Conservation (phyloP, 2,113 vertebrate genomes). For the Sinosuthora webbiana region DNA sequence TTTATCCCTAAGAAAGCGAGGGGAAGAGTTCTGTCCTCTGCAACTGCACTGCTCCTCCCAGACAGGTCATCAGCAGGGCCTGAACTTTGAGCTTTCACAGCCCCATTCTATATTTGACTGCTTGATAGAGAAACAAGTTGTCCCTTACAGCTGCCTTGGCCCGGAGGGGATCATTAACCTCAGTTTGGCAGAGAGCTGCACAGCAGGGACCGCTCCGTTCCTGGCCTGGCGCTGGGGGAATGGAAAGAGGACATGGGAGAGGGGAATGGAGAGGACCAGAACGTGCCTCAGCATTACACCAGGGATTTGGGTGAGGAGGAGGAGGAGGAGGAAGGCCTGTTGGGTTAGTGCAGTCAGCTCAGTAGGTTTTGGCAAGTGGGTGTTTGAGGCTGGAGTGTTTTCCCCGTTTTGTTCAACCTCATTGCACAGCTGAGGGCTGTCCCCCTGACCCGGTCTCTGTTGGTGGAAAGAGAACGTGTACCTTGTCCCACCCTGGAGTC, state of each 20-base stretch:
- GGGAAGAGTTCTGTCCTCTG: not conserved
- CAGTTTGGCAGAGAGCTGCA: not conserved
- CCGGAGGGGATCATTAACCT: not conserved
- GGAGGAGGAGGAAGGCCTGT: not conserved
- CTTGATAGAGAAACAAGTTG: not conserved
- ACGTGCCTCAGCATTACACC: not conserved
- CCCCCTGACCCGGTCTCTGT: accelerated
- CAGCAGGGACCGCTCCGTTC: not conserved
- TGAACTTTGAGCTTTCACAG: constrained; percentile 26
- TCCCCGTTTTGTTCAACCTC: accelerated
- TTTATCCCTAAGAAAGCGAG: not conserved
- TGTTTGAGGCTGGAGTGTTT: not conserved
- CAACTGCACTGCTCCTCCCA: not conserved
- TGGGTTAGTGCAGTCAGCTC: not conserved
- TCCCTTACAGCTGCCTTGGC: not conserved
- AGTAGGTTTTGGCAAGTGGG: not conserved
- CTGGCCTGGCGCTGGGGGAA: not conserved
- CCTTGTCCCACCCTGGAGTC: not conserved
- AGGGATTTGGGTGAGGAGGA: not conserved
- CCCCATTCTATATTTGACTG: constrained; percentile 33
- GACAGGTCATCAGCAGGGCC: not conserved
- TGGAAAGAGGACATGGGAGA: constrained; percentile 29
- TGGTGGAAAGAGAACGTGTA: not conserved
- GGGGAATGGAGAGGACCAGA: not conserved
- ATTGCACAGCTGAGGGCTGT: not conserved